Evolutionary conservation across 1,140 invertebrate species (phyloP), one percentile per base, ranked within the genome.

Genomic region (Nephila pilipes): DNA sequence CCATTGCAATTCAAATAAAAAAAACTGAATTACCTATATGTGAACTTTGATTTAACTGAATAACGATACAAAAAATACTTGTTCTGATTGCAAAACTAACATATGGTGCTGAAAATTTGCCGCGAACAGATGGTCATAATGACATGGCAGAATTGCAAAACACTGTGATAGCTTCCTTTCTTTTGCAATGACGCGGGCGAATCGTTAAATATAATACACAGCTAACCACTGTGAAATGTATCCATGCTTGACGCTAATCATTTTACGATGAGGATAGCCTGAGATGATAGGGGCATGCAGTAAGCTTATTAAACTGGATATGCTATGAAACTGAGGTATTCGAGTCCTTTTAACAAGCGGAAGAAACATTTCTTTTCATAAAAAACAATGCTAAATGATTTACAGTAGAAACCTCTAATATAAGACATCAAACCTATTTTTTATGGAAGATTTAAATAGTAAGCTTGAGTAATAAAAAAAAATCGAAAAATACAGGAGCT

Each of bases 121-220:
- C 10, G 16, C 18, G 32, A 75, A 46, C 81, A 83, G 81, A 83
- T 83, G 81, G 69, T 83, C 54, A 16, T 81, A 81, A 81, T 81
- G 79, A 81, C 36, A 65, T 8, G 32, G 29, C 16, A 4, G 18
- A 5, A 32, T 32, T 18, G 69, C 29, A 75, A 14, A 32, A 32
- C 18, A 18, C 29, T 29, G 5, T 32, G 69, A 75, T 75, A 25
- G 32, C 29, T 75, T 75, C 29, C 69, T 75, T 75, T 75, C 69
- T 75, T 75, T 32, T 18, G 1, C 69, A 29, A 57, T 57, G 54
- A 83, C 55, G 81, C 54, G 81, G 81, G 81, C 29, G 54, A 83
- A 83, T 83, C 81, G 54, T 83, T 83, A 83, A 57, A 57, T 46
- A 83, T n/a, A 54, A 83, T 83, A n/a, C n/a, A 22, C 81, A 55